Percentiles rank a stretch among this genome's conserved stretches.
Evolutionary conservation across 2,113 vertebrate genomes (phyloP).

Genomic region (Ophthalmolycus amberensis): DNA sequence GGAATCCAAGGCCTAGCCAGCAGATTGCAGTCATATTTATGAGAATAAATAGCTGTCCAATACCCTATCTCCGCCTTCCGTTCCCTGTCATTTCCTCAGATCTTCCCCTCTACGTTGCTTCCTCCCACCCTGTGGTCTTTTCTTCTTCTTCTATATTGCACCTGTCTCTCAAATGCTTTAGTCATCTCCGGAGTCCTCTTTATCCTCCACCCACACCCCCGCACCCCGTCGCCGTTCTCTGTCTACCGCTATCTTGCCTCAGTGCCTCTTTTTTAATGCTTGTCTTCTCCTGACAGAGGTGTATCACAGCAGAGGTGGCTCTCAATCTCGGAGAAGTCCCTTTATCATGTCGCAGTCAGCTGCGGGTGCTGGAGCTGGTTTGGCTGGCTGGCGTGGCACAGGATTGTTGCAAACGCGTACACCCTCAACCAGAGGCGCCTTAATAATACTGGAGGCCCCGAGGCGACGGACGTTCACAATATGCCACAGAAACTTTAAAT

Average conservation of each 20-base stretch:
- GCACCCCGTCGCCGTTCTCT: neutral
- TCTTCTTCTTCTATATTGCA: constrained; percentile 74
- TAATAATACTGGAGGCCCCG: neutral
- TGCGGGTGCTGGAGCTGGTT: constrained; percentile 10
- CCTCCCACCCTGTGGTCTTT: constrained; percentile 39
- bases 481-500: neutral
- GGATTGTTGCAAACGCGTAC: constrained; percentile 9
- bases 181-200: constrained; percentile 75
- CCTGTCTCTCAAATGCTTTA: constrained; percentile 78
- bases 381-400: neutral
- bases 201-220: constrained; percentile 45
- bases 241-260: constrained; percentile 54
- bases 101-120: constrained; percentile 6
- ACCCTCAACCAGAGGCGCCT: neutral
- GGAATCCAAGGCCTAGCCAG: constrained; percentile 26
- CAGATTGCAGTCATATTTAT: constrained; percentile 64
- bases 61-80: constrained; percentile 52
- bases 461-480: neutral
- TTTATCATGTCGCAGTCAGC: constrained; percentile 56
- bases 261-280: constrained; percentile 35
- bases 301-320: constrained; percentile 62
- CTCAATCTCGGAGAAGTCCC: constrained; percentile 63
- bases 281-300: constrained; percentile 67
- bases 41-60: constrained; percentile 75
- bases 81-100: constrained; percentile 64